Base-by-base conservation (phyloP, 2,888 invertebrate species). In the Ariolimax columbianus region DNA sequence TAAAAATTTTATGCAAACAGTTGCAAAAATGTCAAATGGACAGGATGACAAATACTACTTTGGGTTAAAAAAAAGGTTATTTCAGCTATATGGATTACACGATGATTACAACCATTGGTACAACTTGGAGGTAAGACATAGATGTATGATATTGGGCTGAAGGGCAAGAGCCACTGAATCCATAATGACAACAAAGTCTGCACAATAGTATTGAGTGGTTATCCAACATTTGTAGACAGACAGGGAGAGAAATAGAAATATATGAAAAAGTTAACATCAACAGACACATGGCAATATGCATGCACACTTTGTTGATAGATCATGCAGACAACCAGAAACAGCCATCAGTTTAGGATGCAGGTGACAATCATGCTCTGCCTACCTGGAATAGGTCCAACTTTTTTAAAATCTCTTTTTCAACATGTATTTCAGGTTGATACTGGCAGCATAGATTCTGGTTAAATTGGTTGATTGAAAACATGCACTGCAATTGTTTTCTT, bases 361-460 rank as follows among this genome's bases (percentile, higher is more conserved):
- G 11, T 23, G 38, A 40, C 26, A 66, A 38, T 47, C 38, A 80
- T 66, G 80, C 66, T 66, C 14, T 43, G 7, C 79, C 43, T 80
- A 80, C 80, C 80, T 80, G n/a, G 3, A 9, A 23, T 30, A 80
- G 47, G 33, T 70, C 77, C 38, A 55, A 33, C 30, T 79, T 55
- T 72, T 55, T 72, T 26, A 55, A 43, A 68, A 68, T 51, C 78
- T 70, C 79, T 55, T 78, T 78, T 19, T 63, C 40, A 63, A 38
- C 40, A 38, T 78, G 38, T 38, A 33, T 38, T 36, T 78, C 0
- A n/a, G 23, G 17, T 51, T 75, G 47, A 36, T n/a, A n/a, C 73
- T 43, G 30, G 38, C 26, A 43, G 43, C 43, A 43, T 73, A 63
- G 19, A 11, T 17, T 23, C 7, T 11, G 14, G 19, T 55, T 17